These are phyloP conservation scores for Xiphophorus birchmanni DNA, from an alignment of 2,797 vertebrate genomes.

Conservation along the genomic window DNA sequence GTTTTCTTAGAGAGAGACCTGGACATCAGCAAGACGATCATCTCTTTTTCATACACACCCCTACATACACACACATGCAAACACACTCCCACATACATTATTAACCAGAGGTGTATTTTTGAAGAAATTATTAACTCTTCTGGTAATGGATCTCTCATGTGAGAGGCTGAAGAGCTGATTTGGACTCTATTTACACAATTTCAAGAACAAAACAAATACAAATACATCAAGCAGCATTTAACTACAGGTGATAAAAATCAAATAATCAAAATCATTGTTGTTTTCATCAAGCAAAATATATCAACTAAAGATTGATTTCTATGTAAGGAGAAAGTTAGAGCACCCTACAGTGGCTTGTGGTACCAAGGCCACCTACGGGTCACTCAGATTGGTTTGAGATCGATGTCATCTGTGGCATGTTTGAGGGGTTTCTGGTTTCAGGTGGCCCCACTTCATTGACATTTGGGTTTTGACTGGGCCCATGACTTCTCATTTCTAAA, in stretches of 20 bases:
- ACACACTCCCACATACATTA: conserved; percentile 23
- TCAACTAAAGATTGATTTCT: background rate
- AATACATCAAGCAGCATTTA: conserved; percentile 64
- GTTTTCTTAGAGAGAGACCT: conserved; percentile 43
- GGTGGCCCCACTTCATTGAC: background rate
- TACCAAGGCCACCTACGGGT: background rate
- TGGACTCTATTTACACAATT: conserved; percentile 60
- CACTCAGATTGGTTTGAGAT: background rate
- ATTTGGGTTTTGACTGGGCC: background rate
- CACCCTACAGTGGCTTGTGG: background rate
- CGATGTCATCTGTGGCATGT: too few species aligned
- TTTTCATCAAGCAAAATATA: background rate
- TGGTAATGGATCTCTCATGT: conserved; percentile 51
- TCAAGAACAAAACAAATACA: conserved; percentile 71
- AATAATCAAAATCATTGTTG: conserved; percentile 7
- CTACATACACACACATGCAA: background rate
- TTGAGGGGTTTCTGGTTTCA: too few species aligned
- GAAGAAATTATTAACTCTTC: conserved; percentile 75
- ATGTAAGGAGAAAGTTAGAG: background rate
- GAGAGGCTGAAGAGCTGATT: conserved; percentile 41
- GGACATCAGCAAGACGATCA: conserved; percentile 41
- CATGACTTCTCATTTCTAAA: background rate
- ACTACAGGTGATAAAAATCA: conserved; percentile 58
- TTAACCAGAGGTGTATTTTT: conserved; percentile 64
- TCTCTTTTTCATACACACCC: background rate